Conservation (phyloP, 1,140 invertebrate genomes). For the Melanaphis sacchari region DNA sequence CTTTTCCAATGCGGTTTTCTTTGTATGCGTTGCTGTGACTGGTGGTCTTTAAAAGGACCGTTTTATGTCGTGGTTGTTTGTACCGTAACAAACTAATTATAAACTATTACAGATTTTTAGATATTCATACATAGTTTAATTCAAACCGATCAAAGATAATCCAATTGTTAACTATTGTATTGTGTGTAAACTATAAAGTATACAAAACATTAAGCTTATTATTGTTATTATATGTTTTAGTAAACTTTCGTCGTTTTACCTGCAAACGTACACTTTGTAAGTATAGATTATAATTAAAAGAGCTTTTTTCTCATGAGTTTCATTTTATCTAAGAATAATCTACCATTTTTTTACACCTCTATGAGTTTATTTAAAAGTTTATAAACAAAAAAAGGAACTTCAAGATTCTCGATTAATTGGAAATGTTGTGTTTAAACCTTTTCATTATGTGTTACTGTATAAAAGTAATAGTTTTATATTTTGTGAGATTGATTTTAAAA, state of each 20-base stretch:
- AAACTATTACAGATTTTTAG: neutral
- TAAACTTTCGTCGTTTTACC: neutral
- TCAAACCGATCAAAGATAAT: neutral
- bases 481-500: neutral
- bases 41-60: too few relatives aligned
- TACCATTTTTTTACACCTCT: neutral
- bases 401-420: neutral
- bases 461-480: neutral
- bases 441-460: neutral
- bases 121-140: neutral
- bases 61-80: too few relatives aligned
- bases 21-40: too few relatives aligned
- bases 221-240: neutral
- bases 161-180: neutral
- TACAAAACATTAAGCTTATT: neutral
- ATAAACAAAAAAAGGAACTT: neutral
- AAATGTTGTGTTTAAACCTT: neutral
- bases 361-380: constrained; percentile 3
- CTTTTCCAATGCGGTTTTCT: too few relatives aligned
- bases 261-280: neutral
- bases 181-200: neutral
- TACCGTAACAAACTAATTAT: too few relatives aligned
- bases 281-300: neutral
- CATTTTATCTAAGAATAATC: neutral
- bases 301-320: neutral